phyloP scores from a whole-genome alignment of 2,797 vertebrate species.

The Acipenser oxyrinchus region DNA sequence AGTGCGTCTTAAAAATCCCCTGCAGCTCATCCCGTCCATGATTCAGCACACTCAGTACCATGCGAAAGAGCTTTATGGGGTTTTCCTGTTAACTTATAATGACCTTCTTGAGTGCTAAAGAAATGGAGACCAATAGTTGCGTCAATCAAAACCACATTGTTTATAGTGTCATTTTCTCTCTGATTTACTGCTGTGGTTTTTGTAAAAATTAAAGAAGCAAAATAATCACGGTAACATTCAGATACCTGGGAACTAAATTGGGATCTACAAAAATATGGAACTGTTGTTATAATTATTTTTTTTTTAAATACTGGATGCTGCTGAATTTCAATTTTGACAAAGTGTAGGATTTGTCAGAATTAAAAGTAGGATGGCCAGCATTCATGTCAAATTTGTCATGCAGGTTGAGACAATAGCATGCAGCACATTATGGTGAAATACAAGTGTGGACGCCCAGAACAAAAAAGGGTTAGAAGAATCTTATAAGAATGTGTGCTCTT shows the following conservation, averaged over 20 bases:
- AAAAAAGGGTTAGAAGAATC: too few species aligned
- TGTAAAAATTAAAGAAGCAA: conserved; percentile 2
- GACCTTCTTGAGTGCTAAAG: conserved; percentile 31
- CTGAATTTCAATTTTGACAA: background rate
- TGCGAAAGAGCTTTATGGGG: conserved; percentile 15
- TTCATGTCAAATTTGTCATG: too few species aligned
- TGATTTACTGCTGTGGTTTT: conserved; percentile 10
- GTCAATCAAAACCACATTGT: conserved; percentile 12
- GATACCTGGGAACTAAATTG: conserved; percentile 9
- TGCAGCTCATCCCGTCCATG: conserved; percentile 29
- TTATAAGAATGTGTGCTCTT: too few species aligned
- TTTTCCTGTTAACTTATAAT: conserved; percentile 29
- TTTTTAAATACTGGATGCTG: background rate
- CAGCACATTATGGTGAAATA: too few species aligned
- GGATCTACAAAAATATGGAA: background rate
- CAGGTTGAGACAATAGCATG: too few species aligned
- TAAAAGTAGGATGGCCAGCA: too few species aligned
- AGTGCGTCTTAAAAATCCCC: conserved; percentile 44
- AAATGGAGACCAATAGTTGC: conserved; percentile 5
- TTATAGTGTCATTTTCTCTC: conserved; percentile 7
- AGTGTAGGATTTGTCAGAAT: too few species aligned
- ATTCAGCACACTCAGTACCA: conserved; percentile 38
- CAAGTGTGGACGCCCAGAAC: too few species aligned
- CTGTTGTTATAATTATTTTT: background rate
- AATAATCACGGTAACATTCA: background rate